Conservation (phyloP, 2,888 invertebrate species). For the Lacanobia oleracea region DNA sequence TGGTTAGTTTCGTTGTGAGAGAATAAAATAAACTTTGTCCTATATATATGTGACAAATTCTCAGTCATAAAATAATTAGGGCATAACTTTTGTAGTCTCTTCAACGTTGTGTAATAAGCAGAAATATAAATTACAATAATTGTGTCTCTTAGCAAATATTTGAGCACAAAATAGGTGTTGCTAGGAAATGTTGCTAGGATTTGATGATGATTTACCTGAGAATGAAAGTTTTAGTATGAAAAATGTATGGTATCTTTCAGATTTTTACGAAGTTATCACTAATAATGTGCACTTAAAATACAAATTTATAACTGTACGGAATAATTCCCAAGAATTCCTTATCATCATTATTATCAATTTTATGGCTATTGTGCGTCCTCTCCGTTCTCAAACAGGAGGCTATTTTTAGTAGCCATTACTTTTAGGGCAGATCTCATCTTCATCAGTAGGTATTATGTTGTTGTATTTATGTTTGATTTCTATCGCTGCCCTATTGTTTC, state of each 20-base stretch:
- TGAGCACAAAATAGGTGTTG: neutral
- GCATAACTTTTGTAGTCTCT: neutral
- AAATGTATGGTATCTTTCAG: no score
- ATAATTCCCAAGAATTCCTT: constrained; percentile 19
- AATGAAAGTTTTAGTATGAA: no score
- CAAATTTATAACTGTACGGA: neutral
- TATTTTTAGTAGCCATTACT: constrained; percentile 60
- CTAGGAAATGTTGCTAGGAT: no score
- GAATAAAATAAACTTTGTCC: no score
- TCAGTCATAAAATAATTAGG: neutral
- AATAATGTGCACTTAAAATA: neutral
- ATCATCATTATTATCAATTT: constrained; percentile 52
- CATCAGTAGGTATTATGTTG: constrained; percentile 28
- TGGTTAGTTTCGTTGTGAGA: constrained; percentile 11
- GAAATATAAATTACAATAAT: neutral
- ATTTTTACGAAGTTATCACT: no score
- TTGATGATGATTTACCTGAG: no score
- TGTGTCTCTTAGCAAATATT: neutral
- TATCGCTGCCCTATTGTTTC: constrained; percentile 27
- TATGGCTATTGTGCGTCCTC: constrained; percentile 31
- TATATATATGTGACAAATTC: constrained; percentile 3
- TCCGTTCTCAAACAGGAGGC: constrained; percentile 29
- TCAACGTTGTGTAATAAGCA: neutral
- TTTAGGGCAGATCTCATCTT: constrained; percentile 37
- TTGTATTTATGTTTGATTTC: constrained; percentile 33